Evolutionary conservation across 2,113 vertebrate genomes (phyloP).

Genomic region (Buteo buteo): DNA sequence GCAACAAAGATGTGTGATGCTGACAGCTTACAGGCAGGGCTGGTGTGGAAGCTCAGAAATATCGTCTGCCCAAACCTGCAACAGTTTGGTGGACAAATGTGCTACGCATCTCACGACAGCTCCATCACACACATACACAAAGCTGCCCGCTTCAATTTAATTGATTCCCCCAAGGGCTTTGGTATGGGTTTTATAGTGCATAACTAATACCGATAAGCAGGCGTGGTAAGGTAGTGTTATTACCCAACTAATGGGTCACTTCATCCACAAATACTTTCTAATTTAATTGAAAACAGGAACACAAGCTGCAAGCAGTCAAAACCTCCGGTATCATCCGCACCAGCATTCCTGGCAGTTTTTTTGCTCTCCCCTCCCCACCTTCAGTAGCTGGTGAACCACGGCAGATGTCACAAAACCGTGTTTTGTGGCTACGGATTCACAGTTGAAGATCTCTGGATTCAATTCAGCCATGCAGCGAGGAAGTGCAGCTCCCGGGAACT

Average conservation of each 20-base stretch:
- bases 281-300: conserved; percentile 59
- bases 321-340: accelerated
- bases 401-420: neutral
- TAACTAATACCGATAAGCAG: conserved; percentile 72
- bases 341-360: neutral
- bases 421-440: neutral
- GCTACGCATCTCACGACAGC: neutral
- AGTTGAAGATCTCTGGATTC: conserved; percentile 24
- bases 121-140: neutral
- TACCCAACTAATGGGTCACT: conserved; percentile 56
- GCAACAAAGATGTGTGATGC: neutral
- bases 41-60: neutral
- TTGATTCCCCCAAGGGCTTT: conserved; percentile 46
- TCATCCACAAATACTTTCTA: conserved; percentile 49
- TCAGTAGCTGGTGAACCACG: neutral
- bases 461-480: neutral
- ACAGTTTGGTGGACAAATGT: neutral
- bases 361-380: conserved; percentile 8
- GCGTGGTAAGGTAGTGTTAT: conserved; percentile 57
- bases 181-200: conserved; percentile 55
- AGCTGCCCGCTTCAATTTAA: conserved; percentile 3
- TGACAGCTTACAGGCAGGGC: neutral
- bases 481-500: conserved; percentile 38
- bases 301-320: neutral
- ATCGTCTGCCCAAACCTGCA: neutral